Evolutionary conservation across 2,888 invertebrate genomes (phyloP).

Genomic region (Leucania comma): DNA sequence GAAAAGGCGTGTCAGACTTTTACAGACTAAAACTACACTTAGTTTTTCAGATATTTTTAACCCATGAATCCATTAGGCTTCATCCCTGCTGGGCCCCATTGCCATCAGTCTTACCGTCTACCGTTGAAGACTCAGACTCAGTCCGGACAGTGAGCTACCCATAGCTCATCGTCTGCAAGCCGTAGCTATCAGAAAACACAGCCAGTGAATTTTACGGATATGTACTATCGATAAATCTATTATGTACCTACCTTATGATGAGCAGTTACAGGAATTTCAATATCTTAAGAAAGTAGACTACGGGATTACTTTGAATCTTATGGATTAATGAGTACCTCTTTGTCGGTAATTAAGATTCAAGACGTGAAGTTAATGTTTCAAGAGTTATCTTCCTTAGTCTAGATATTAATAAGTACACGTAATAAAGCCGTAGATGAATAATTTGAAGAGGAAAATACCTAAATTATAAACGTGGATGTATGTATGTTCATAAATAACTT

Average conservation of each 20-base stretch:
- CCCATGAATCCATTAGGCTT: no score
- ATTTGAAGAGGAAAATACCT: not conserved
- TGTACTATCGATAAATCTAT: no score
- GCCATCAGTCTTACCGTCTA: no score
- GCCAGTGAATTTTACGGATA: not conserved
- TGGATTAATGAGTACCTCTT: not conserved
- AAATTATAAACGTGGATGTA: not conserved
- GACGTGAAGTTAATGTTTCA: not conserved
- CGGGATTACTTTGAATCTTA: not conserved
- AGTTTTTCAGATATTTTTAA: no score
- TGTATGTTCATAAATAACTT: not conserved
- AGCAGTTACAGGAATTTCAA: no score
- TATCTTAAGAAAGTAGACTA: not conserved
- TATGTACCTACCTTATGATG: no score
- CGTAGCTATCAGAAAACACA: not conserved
- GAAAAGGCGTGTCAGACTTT: no score
- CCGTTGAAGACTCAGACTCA: no score
- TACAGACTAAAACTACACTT: no score
- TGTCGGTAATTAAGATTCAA: not conserved
- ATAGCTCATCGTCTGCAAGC: not conserved
- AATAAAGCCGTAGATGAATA: not conserved
- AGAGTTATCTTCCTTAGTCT: not conserved
- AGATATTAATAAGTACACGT: not conserved
- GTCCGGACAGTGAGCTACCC: no score
- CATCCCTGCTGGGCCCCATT: no score